Base-by-base conservation (phyloP, 2,888 invertebrate genomes). In the Plebejus melissa region DNA sequence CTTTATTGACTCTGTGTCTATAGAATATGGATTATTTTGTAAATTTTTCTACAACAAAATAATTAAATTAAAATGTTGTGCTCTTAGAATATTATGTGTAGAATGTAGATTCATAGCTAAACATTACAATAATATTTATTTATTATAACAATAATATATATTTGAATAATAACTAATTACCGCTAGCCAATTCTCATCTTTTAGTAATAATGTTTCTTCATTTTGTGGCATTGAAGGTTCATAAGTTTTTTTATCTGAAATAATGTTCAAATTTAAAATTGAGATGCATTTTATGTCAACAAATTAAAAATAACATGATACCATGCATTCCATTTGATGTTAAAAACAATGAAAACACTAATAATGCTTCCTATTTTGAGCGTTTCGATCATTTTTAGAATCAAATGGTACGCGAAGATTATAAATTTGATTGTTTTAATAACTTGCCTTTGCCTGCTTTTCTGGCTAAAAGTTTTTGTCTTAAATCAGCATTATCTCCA, bases 1-100 rank as follows among this genome's bases (percentile, higher is more conserved):
- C 81, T 84, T 88, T 22, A 90, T 76, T 6, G 81, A 78, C 50
- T 80, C 78, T 76, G 87, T 78, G 81, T 87, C 82, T 36, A 86
- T 77, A 74, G 58, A 74, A 74, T 77, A 75, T 32, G 60, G 58
- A 57, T 69, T 69, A 46, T 36, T 38, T 9, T 74, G 41, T 58
- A 58, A 50, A 60, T 77, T 78, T 65, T 76, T 65, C 80, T 81
- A 76, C 69, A 78, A 78, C 60, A 58, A 75, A 74, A 13, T 9
- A 58, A 58, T n/a, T 7, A 60, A 28, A 60, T 28, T 28, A 22
- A 9, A 60, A 60, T 6, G 11, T 28, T 60, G 9, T 60, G 60
- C 22, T 22, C n/a, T 60, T 22, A 60, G 9, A 60, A 60, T 3
- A 58, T n/a, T 22, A 58, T 58, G 22, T 22, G 22, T 22, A 22